phyloP scores from a whole-genome alignment of 2,113 vertebrate species.

The Nansenia antarctica region DNA sequence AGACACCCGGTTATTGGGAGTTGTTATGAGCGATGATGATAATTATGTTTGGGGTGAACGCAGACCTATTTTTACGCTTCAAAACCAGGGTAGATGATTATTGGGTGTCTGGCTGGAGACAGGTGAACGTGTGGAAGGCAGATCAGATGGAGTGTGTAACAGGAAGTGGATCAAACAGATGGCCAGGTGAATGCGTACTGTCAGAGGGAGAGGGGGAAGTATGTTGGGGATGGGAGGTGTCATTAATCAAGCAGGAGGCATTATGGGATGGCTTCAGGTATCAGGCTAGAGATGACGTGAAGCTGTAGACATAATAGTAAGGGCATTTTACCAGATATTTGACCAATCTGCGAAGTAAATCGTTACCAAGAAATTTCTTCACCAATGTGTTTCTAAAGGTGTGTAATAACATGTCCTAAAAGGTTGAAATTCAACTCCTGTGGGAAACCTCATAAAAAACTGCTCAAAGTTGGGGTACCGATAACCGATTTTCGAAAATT shows the following conservation, averaged over 20 bases:
- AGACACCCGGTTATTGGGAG: conserved; percentile 65
- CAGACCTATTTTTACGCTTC: conserved; percentile 66
- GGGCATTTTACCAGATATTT: too few species aligned
- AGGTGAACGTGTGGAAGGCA: conserved; percentile 52
- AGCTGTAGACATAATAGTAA: too few species aligned
- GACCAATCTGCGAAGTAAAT: too few species aligned
- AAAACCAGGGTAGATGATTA: conserved; percentile 70
- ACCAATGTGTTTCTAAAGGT: too few species aligned
- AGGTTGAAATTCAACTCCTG: too few species aligned
- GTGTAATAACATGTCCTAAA: too few species aligned
- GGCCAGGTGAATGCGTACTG: neutral
- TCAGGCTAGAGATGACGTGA: too few species aligned
- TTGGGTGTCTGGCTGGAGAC: conserved; percentile 42
- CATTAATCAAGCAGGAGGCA: conserved; percentile 67
- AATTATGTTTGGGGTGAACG: conserved; percentile 61
- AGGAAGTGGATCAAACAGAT: conserved; percentile 67
- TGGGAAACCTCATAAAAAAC: too few species aligned
- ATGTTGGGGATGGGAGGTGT: conserved; percentile 37
- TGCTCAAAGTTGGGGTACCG: too few species aligned
- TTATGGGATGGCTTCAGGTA: conserved; percentile 33
- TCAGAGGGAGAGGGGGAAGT: conserved; percentile 43
- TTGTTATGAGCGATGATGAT: conserved; percentile 73
- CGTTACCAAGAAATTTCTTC: too few species aligned
- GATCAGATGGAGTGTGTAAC: conserved; percentile 48
- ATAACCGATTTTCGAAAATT: too few species aligned